Base-by-base conservation (phyloP, 1,140 invertebrate species). In the Drosophila jambulina region DNA sequence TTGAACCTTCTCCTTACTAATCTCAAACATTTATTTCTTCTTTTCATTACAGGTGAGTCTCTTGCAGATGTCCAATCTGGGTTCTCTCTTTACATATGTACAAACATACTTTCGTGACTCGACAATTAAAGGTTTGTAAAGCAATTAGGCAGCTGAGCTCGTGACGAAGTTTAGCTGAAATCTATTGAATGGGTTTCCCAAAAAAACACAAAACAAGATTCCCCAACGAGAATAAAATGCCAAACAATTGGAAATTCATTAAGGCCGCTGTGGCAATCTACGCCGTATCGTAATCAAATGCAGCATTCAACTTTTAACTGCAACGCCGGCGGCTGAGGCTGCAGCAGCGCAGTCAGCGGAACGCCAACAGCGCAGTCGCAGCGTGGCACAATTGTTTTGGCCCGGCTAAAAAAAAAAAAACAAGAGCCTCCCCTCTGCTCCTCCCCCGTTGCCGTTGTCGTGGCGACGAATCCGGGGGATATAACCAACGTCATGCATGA, bases 201-300 rank as follows among this genome's bases (percentile, higher is more conserved):
- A 79, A 82, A 82, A 75, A 60, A 43, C 6, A 43, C 42, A 45
- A 53, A 67, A 53, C 34, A 40, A 72, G 67, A 70, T 58, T 51
- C 54, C 42, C 27, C 64, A 60, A 42, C 25, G 45, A 42, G 49
- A 51, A 56, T 42, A 45, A 63, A 70, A 78, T 70, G 63, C 67
- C 62, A 46, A 78, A 85, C 79, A 86, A 86, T 87, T 85, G 83
- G 82, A 86, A 86, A 86, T 87, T 87, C 75, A 87, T 87, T 78
- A 86, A 82, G 67, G 76, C 51, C 69, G 64, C 64, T 71, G 68
- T 71, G 68, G 68, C 68, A 71, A 71, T 69, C 64, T 54, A 32
- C 53, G 68, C 23, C 29, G 48, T 51, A 67, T 67, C 61, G 67
- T 69, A 70, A 72, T 72, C 67, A 72, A 72, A 63, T 57, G 63